Evolutionary conservation across 2,113 vertebrate genomes (phyloP), one percentile per base, ranked within the genome.

Genomic region (Notarius quadriscutis): DNA sequence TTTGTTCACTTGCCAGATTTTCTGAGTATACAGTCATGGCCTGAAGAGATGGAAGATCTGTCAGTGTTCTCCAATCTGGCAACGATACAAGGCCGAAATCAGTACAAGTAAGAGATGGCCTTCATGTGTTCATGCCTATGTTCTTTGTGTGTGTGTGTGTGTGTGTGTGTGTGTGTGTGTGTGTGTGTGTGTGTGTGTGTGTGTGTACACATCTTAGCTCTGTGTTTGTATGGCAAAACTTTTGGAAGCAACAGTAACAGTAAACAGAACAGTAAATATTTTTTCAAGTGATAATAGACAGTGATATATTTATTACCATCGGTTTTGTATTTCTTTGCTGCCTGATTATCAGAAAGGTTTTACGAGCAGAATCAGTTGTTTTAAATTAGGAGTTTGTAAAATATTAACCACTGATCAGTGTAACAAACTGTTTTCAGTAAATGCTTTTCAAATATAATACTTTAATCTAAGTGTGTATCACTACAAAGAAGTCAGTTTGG

Each of bases 61-160:
- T 98, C 97, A 0, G 96, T 99, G 89, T 99, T 99, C 93, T 97
- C 97, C 92, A 99, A 97, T 91, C 95, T 99, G 7, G 94, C 96
- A 60, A 97, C 96, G 78, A 98, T 99, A 86, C 96, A 97, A 80
- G 97, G 98, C 77, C 94, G 97, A 92, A 95, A 92, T 18, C 96
- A 97, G 2, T 96, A 96, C 93, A 97, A 94, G 98, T 99, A 91
- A 96, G 94, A 20, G 25, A 22, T 60, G 1, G 25, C 25, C n/a
- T 80, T 58, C 17, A 11, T 57, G 12, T 80, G 17, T 60, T 78
- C 74, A 51, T 5, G 9, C 18, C 30, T 9, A 53, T 62, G 41
- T 75, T 75, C 55, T 77, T 83, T 22, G 27, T 58, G 41, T 63
- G 69, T 27, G 5, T 7, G 62, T 53, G 50, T n/a, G 10, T 12